Evolutionary conservation across 2,113 vertebrate genomes (phyloP), one percentile per base, ranked within the genome.

Genomic region (Azemiops feae): DNA sequence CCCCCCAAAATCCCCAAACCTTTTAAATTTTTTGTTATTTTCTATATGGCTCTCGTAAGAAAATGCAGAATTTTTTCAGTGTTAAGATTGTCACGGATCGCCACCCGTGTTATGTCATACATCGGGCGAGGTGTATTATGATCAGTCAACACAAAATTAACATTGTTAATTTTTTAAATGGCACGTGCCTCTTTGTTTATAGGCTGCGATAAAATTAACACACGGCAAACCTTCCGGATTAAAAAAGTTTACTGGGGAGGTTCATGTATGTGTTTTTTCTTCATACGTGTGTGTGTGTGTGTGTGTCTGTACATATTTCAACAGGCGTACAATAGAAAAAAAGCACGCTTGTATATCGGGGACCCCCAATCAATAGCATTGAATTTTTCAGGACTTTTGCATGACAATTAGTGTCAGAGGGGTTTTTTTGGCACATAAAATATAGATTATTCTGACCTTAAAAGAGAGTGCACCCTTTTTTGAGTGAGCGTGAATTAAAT

Each of bases 1-100:
- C n/a, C 0, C 0, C 9, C 3, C 1, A 47, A 47, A 47, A 6
- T 47, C 58, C 0, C 23, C 23, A 43, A 81, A 3, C 2, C 34
- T 39, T 39, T 39, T 3, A 8, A 6, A 22, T 81, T 81, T 81
- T 81, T 22, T 0, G 34, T 43, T 81, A 43, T 81, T 43, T 81
- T 81, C 34, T 81, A 39, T 3, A 81, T 39, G n/a, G 2, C n/a
- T 39, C 1, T 81, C 16, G 7, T 39, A 22, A 81, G 18, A 39
- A 81, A 81, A 81, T 81, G 18, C 18, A 9, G 34, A 74, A 34
- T 7, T 20, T 20, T 74, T 64, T 30, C 30, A 34, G 5, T 16
- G n/a, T 74, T 74, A 30, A 74, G 64, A 18, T 74, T 34, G 69
- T n/a, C 2, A 39, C 1, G 16, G 5, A 39, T 81, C n/a, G 2